Evolutionary conservation across 2,113 vertebrate species (phyloP).

Genomic region (Aegypius monachus): DNA sequence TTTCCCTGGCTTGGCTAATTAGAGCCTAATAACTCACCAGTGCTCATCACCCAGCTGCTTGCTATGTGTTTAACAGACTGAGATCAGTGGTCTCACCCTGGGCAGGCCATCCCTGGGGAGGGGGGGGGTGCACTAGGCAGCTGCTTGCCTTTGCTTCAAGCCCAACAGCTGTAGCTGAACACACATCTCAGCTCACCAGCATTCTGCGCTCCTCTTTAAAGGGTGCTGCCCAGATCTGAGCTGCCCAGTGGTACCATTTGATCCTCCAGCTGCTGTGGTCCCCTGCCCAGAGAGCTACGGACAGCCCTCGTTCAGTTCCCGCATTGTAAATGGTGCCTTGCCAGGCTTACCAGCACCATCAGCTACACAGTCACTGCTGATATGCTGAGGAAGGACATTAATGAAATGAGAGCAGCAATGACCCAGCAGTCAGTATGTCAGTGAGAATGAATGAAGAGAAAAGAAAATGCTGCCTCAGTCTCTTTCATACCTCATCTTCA

Average conservation of each 20-base stretch:
- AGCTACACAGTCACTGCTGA: not conserved
- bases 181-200: rapidly evolving
- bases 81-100: not conserved
- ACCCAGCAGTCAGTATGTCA: no score
- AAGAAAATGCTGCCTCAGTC: not conserved
- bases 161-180: not conserved
- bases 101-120: not conserved
- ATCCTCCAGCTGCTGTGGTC: not conserved
- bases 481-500: not conserved
- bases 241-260: rapidly evolving
- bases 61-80: not conserved
- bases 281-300: not conserved
- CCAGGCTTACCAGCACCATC: not conserved
- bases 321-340: rapidly evolving
- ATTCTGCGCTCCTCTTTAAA: not conserved
- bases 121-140: not conserved
- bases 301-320: not conserved
- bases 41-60: not conserved
- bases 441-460: not conserved
- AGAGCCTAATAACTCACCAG: not conserved
- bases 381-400: not conserved
- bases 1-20: no score
- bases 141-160: not conserved
- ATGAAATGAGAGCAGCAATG: no score
- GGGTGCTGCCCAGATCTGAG: not conserved